phyloP scores from a whole-genome alignment of 2,113 vertebrate species.

The Solenodon paradoxus region DNA sequence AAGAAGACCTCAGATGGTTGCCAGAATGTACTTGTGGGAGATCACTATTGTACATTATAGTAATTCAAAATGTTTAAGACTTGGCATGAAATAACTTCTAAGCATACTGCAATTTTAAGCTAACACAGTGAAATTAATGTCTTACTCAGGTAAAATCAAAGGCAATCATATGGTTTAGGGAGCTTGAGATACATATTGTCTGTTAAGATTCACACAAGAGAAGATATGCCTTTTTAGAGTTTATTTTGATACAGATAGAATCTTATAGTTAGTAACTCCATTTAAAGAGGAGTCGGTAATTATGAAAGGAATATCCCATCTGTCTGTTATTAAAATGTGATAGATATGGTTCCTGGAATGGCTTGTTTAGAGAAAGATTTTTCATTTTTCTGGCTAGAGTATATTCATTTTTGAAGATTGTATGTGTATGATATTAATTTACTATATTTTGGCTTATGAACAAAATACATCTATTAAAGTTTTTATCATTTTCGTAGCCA shows the following conservation, averaged over 20 bases:
- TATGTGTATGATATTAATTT: neutral
- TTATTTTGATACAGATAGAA: neutral
- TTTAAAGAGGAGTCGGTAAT: neutral
- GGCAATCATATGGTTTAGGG: neutral
- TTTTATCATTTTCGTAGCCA: conserved; percentile 40
- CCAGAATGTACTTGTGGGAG: neutral
- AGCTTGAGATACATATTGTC: neutral
- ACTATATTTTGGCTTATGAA: neutral
- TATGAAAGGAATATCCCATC: conserved; percentile 11
- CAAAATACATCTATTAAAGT: neutral
- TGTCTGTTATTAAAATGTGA: conserved; percentile 35
- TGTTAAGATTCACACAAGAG: neutral
- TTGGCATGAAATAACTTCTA: conserved; percentile 17
- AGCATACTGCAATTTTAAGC: neutral
- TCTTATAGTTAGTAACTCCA: neutral
- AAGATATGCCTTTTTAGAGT: neutral
- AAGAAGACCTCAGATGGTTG: neutral
- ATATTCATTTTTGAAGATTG: neutral
- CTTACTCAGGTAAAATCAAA: conserved; percentile 20
- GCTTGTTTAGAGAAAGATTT: conserved; percentile 47
- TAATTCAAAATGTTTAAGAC: neutral
- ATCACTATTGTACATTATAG: neutral
- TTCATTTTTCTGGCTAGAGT: conserved; percentile 20
- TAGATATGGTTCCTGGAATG: neutral
- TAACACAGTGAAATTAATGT: neutral